phyloP scores from a whole-genome alignment of 2,113 vertebrate species.

The Dicerorhinus sumatrensis region DNA sequence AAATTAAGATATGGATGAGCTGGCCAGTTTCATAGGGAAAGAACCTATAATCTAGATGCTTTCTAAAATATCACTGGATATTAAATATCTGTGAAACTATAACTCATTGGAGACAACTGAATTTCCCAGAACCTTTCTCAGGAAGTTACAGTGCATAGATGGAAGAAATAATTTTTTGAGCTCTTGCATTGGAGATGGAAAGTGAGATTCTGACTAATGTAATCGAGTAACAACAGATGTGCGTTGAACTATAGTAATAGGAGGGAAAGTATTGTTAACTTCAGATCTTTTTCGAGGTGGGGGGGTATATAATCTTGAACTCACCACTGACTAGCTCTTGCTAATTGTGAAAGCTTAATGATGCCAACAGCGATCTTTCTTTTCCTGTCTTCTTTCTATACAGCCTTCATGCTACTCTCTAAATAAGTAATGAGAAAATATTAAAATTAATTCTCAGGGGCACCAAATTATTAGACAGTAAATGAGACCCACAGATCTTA shows the following conservation, averaged over 20 bases:
- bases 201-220: not conserved
- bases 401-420: not conserved
- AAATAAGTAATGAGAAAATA: not conserved
- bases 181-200: not conserved
- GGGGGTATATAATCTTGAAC: not conserved
- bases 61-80: not conserved
- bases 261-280: not conserved
- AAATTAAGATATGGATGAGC: not conserved
- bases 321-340: not conserved
- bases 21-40: not conserved
- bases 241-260: not conserved
- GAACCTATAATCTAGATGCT: not conserved
- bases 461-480: not conserved
- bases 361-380: not conserved
- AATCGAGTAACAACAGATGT: not conserved
- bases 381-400: not conserved
- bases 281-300: not conserved
- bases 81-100: not conserved
- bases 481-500: not conserved
- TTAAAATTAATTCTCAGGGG: not conserved
- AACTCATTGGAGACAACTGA: not conserved
- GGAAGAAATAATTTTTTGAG: not conserved
- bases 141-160: not conserved
- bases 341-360: not conserved
- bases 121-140: not conserved